Base-by-base conservation (phyloP, 2,888 invertebrate species). In the Phorcus lineatus region DNA sequence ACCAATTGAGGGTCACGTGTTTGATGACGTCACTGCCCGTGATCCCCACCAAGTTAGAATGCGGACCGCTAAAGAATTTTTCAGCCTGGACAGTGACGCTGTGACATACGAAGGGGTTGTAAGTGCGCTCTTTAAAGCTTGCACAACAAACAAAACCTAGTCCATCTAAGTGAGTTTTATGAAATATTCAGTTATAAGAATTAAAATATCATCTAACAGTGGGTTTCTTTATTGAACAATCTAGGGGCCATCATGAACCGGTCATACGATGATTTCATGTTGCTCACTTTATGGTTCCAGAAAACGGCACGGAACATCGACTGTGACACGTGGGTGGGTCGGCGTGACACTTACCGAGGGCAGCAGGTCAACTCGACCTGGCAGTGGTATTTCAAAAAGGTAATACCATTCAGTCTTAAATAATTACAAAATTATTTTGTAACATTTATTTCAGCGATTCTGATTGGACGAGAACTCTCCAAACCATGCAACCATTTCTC, bases 381-480 rank as follows among this genome's bases (percentile, higher is more conserved):
- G 89, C 86, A 88, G 67, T 89, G 89, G 89, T 89, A 86, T 77
- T 89, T 89, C 54, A 86, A 87, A 2, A 81, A 85, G 74, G 89
- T 89, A 80, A 47, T 13, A 47, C 47, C 47, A 11, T 47, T 1
- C 47, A 13, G 4, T 9, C 47, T 13, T 6, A 6, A 6, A 13
- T 47, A 3, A 36, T n/a, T n/a, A n/a, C n/a, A n/a, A n/a, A n/a
- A n/a, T n/a, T n/a, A n/a, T n/a, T n/a, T n/a, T n/a, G n/a, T n/a
- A n/a, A n/a, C n/a, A n/a, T n/a, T n/a, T n/a, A n/a, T n/a, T n/a
- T n/a, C n/a, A n/a, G n/a, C n/a, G n/a, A n/a, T n/a, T n/a, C n/a
- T n/a, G n/a, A n/a, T n/a, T n/a, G n/a, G n/a, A n/a, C n/a, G n/a
- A n/a, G n/a, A n/a, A n/a, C n/a, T n/a, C n/a, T n/a, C n/a, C n/a